Conservation (phyloP, 2,797 vertebrate genomes). For the Chelon labrosus region DNA sequence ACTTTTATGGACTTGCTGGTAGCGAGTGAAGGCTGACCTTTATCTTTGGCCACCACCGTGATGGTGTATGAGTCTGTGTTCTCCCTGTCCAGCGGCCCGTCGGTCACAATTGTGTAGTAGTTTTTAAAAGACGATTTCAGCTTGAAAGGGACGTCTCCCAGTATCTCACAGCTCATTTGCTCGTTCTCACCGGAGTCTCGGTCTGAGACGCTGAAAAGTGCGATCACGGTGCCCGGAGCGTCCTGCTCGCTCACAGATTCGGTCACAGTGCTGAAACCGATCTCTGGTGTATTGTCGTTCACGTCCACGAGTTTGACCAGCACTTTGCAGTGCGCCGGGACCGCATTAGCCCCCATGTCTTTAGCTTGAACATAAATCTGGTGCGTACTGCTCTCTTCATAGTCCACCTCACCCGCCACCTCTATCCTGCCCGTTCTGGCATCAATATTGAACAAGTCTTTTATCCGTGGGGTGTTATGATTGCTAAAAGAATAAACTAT, state of each 20-base stretch:
- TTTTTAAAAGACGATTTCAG: constrained; percentile 97
- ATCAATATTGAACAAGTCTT: constrained; percentile 94
- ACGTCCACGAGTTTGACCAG: constrained; percentile 93
- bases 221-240: constrained; percentile 95
- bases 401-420: constrained; percentile 95
- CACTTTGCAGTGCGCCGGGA: constrained; percentile 98
- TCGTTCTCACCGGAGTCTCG: constrained; percentile 96
- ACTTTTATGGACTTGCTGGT: constrained; percentile 96
- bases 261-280: constrained; percentile 97
- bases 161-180: constrained; percentile 94
- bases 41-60: constrained; percentile 94
- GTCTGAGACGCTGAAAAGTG: constrained; percentile 97
- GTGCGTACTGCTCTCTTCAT: constrained; percentile 93
- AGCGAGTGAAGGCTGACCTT: constrained; percentile 91
- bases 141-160: constrained; percentile 95
- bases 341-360: constrained; percentile 96
- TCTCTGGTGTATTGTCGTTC: constrained; percentile 97
- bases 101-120: constrained; percentile 97
- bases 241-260: constrained; percentile 97
- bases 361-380: constrained; percentile 98
- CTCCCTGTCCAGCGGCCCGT: constrained; percentile 93
- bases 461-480: constrained; percentile 92
- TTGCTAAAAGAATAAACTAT: constrained; percentile 96
- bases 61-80: constrained; percentile 92
- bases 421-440: constrained; percentile 93